These are phyloP conservation scores for Terrapene triunguis DNA, from an alignment of 2,113 vertebrate species.

Conservation along the genomic window DNA sequence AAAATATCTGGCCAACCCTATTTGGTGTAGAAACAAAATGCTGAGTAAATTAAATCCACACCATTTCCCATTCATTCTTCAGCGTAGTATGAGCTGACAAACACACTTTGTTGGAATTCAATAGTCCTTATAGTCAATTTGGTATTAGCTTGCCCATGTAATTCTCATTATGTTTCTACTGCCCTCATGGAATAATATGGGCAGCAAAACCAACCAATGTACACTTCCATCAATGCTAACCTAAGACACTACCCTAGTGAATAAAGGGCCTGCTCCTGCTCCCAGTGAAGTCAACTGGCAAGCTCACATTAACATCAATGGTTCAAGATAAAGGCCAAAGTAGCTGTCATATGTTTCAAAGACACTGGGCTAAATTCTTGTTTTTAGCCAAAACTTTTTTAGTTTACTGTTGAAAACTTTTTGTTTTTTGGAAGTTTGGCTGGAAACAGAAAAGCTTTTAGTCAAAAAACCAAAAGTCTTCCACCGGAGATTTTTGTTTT, in stretches of 20 bases:
- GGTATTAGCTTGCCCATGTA: neutral
- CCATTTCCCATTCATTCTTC: neutral
- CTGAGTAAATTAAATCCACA: neutral
- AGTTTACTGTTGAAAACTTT: too few species aligned
- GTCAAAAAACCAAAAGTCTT: too few species aligned
- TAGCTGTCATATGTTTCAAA: rapidly evolving
- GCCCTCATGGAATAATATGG: neutral
- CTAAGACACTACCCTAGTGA: neutral
- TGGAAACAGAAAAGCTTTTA: too few species aligned
- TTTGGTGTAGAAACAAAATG: neutral
- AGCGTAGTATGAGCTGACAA: neutral
- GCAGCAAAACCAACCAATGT: neutral
- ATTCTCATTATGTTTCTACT: neutral
- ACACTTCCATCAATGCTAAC: neutral
- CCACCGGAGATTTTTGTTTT: too few species aligned
- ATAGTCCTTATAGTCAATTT: neutral
- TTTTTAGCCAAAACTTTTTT: too few species aligned
- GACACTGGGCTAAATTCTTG: neutral
- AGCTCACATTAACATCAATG: neutral
- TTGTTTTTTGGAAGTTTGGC: too few species aligned
- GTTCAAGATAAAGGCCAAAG: neutral
- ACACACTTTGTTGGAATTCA: neutral
- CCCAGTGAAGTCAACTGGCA: neutral
- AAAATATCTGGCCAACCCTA: neutral
- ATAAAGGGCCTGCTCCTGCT: neutral